Conservation (phyloP, 92 coral and sea anemone species). For the Pocillopora meandrina region DNA sequence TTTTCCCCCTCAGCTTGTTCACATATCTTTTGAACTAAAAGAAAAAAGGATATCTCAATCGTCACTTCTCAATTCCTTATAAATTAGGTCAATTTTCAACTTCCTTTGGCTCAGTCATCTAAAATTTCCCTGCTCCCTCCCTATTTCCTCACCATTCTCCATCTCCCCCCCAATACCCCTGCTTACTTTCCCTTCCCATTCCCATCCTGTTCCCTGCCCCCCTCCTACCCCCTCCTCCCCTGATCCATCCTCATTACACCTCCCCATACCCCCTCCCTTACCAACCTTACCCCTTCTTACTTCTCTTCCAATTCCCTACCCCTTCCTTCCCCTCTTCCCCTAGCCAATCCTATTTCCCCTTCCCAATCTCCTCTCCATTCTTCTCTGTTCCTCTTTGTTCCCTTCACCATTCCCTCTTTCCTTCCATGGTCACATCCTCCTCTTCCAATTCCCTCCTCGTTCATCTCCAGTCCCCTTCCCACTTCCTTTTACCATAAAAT, state of each 20-base stretch:
- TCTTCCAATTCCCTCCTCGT: neutral
- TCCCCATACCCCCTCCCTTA: too few species aligned
- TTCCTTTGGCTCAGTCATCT: too few species aligned
- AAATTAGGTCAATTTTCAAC: too few species aligned
- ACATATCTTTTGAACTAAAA: conserved; percentile 94
- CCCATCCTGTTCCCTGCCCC: neutral
- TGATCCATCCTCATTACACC: too few species aligned
- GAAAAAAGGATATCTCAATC: neutral
- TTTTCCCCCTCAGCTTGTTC: conserved; percentile 93
- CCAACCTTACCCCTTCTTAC: neutral
- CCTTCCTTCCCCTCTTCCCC: neutral
- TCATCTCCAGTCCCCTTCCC: neutral
- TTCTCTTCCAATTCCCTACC: neutral
- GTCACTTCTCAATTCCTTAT: neutral
- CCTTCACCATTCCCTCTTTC: neutral
- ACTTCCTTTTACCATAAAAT: neutral
- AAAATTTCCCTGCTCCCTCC: neutral
- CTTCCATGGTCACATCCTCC: neutral
- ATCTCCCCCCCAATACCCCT: neutral
- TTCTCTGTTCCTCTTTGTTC: neutral
- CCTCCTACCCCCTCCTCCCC: neutral
- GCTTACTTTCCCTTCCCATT: neutral
- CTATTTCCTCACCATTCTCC: neutral
- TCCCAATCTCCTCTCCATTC: neutral
- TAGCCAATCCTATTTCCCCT: neutral